phyloP scores from a whole-genome alignment of 2,113 vertebrate genomes.

The Nansenia antarctica region DNA sequence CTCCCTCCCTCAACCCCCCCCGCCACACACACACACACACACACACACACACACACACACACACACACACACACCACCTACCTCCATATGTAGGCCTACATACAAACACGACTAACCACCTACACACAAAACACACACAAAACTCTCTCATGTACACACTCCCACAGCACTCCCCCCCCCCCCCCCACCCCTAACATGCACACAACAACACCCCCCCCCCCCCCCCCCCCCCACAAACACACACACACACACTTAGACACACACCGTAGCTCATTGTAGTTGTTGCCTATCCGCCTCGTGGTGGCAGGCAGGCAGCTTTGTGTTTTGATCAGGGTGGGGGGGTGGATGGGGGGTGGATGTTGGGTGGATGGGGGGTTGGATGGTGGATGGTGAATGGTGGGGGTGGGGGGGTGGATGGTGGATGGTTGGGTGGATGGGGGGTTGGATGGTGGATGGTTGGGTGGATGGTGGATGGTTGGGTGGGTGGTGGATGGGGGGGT shows the following conservation, averaged over 20 bases:
- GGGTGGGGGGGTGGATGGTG: no score
- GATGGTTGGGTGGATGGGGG: no score
- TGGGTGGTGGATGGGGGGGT: no score
- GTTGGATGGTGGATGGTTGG: no score
- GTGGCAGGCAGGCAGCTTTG: constrained; percentile 90
- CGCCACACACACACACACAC: background rate
- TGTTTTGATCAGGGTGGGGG: constrained; percentile 54
- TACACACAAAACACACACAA: constrained; percentile 2
- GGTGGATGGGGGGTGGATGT: background rate
- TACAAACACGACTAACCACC: no score
- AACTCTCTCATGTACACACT: no score
- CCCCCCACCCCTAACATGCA: constrained; percentile 30
- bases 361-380: no score
- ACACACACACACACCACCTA: constrained; percentile 20
- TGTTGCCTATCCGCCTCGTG: constrained; percentile 69
- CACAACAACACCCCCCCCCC: constrained; percentile 65
- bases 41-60: constrained; percentile 1
- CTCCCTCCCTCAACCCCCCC: no score
- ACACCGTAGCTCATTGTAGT: constrained; percentile 73
- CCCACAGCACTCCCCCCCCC: no score
- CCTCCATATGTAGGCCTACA: constrained; percentile 22
- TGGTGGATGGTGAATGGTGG: no score
- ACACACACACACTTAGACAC: constrained; percentile 29
- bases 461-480: background rate
- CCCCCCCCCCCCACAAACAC: constrained; percentile 62